Base-by-base conservation (phyloP, 2,888 invertebrate genomes). In the Oscheius sp. region DNA sequence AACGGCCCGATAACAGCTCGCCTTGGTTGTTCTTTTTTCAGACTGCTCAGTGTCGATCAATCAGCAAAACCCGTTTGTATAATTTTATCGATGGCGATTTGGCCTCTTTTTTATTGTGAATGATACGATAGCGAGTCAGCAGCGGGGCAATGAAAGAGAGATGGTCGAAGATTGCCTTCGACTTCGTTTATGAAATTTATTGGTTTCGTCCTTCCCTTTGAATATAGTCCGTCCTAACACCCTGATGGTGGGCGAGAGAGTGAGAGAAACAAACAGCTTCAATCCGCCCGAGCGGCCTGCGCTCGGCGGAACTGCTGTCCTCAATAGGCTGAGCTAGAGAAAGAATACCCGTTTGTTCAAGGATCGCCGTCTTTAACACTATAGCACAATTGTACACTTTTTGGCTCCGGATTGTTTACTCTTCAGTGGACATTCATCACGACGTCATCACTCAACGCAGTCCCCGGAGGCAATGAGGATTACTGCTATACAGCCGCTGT, bases 351-450 rank as follows among this genome's bases (percentile, higher is more conserved):
- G 63, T 63, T 63, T 63, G 63, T 42, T 47, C 48, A 48, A 63
- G 63, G 63, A 63, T 63, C 63, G 63, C 29, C 10, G 63, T 48
- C 29, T 63, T 63, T 63, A 63, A 63, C 63, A 63, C 63, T 63
- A n/a, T 63, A 47, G 60, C 48, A 48, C 48, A 63, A 48, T 63
- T 42, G 50, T 63, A 50, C 33, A 47, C 63, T 63, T 35, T 60
- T 35, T 13, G 37, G 35, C 29, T 53, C 1, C 35, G 33, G 32
- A n/a, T 37, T 60, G 60, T 60, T 60, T 60, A 60, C 60, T 37
- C 35, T 35, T 37, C 60, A 60, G 35, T 13, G 9, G 47, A 13
- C 32, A 13, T 33, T 35, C 60, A 63, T 60, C 60, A 60, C 60
- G 50, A 63, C 63, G 63, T 63, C 63, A 63, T 63, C 63, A 48